Evolutionary conservation across 2,113 vertebrate genomes (phyloP).

Genomic region (Charina bottae): DNA sequence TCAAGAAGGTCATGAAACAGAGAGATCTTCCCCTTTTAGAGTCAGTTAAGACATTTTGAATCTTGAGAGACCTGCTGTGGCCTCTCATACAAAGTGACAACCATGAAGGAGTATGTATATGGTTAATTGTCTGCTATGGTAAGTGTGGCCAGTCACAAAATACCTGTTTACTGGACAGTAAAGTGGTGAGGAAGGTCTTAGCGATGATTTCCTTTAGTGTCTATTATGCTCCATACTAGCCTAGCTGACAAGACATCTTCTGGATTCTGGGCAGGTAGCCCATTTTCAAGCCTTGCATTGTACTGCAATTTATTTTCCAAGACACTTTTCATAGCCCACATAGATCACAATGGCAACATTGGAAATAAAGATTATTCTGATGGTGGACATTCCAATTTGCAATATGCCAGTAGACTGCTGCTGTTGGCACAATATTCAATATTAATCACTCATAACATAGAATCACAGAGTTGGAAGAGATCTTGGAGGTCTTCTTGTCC

Average conservation of each 20-base stretch:
- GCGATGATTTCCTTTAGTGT: neutral
- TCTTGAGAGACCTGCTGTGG: neutral
- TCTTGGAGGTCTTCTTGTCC: neutral
- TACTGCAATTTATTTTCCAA: neutral
- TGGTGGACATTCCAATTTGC: neutral
- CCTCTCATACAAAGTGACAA: neutral
- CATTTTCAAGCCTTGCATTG: neutral
- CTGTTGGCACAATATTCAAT: neutral
- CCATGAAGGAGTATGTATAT: neutral
- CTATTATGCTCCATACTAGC: neutral
- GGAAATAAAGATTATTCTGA: neutral
- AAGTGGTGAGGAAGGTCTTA: neutral
- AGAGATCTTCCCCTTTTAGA: neutral
- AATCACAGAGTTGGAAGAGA: neutral
- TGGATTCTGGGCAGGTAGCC: neutral
- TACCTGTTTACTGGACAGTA: neutral
- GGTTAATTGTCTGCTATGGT: neutral
- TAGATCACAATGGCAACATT: neutral
- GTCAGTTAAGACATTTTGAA: neutral
- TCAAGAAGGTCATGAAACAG: constrained; percentile 2
- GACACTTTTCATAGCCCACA: neutral
- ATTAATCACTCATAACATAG: neutral
- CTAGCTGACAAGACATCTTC: neutral
- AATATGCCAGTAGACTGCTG: neutral
- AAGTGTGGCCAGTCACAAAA: neutral